A percentile compares a stretch with the other conserved stretches of the same genome.
Conservation (phyloP, 2,113 vertebrate genomes). For the Monarcha castaneiventris region DNA sequence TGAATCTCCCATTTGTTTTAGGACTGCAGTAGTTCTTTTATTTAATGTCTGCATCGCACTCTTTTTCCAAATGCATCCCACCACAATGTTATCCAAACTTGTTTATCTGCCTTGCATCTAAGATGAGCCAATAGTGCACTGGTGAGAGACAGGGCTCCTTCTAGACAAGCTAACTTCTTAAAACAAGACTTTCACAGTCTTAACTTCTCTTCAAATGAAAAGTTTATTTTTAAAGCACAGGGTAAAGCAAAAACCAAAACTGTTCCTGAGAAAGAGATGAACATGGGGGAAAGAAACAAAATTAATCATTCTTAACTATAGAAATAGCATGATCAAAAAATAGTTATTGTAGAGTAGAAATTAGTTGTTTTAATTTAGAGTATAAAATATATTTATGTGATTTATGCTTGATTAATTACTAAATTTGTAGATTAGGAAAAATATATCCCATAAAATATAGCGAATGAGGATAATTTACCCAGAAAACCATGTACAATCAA, state of each 20-base stretch:
- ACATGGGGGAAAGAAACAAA: accelerated
- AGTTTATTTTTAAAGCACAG: neutral
- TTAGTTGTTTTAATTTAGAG: neutral
- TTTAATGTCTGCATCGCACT: neutral
- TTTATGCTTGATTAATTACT: neutral
- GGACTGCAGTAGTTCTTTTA: neutral
- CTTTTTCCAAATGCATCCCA: neutral
- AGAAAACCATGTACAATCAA: neutral
- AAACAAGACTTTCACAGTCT: neutral
- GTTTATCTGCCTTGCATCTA: neutral
- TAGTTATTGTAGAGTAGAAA: neutral
- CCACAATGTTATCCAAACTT: neutral
- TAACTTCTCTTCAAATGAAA: neutral
- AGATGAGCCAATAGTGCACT: neutral
- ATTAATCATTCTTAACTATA: neutral
- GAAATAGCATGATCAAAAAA: neutral
- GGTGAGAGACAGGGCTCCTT: neutral
- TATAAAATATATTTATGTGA: neutral
- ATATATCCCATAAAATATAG: neutral
- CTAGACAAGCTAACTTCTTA: neutral
- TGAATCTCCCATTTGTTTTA: neutral
- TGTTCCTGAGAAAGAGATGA: neutral
- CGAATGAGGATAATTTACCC: neutral
- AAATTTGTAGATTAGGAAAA: neutral
- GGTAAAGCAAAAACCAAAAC: neutral